Base-by-base conservation (phyloP, 2,797 vertebrate genomes). In the Nannoperca obscura region DNA sequence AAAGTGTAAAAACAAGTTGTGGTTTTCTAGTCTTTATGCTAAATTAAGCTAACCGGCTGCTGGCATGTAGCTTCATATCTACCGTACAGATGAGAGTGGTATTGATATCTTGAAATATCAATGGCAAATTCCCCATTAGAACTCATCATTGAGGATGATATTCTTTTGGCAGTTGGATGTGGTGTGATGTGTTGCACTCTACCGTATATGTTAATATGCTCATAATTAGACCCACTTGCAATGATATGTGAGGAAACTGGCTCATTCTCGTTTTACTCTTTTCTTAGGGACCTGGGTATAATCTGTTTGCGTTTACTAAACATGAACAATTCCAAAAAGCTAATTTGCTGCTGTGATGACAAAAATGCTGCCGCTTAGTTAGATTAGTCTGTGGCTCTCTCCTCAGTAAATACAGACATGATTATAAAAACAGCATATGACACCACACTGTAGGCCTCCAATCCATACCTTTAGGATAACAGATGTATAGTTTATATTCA, bases 341-440 rank as follows among this genome's bases (percentile, higher is more conserved):
- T 27, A 17, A 54, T 65, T 66, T 71, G 22, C 42, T 54, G 63
- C 44, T 13, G 0, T 17, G 7, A 38, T 55, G 32, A 76, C 55
- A 50, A 55, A n/a, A 32, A 0, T 62, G n/a, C 22, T 44, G 69
- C 13, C 49, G 61, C 44, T 61, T 58, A 17, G 24, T 30, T 19
- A 49, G 38, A 61, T 54, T 12, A 53, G 17, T 67, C 24, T 20
- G 36, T 67, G 32, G 13, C 38, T 47, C 50, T 71, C 36, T n/a
- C 12, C 13, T 64, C 17, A 52, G 27, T 32, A 52, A 53, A 63
- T 4, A 15, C 9, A 50, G 19, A 52, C 10, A 30, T 27, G 4
- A 22, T 63, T 2, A 72, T 14, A 40, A 22, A 63, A 58, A 30
- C 10, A 42, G n/a, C 32, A 50, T 2, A 50, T 14, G 2, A 60